Percentiles rank a stretch among this genome's conserved stretches.
Conservation (phyloP, 2,888 invertebrate species). For the Antheraea assamensis region DNA sequence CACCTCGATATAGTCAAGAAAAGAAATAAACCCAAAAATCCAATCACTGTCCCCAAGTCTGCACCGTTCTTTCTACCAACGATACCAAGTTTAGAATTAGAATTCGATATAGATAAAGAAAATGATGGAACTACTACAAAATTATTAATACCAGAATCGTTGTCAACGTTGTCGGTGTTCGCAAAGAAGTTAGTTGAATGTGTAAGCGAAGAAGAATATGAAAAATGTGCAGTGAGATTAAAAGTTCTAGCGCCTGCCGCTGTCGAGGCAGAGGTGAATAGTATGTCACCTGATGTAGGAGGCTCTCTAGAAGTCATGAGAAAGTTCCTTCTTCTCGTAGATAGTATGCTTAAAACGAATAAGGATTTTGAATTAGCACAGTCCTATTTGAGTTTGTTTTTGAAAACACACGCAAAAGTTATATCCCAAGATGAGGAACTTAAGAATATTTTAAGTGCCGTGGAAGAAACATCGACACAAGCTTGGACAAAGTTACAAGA, state of each 20-base stretch:
- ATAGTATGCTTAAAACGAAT: conserved; percentile 87
- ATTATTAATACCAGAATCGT: conserved; percentile 79
- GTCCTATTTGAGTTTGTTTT: conserved; percentile 93
- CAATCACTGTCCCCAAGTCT: conserved; percentile 90
- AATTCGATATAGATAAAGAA: conserved; percentile 87
- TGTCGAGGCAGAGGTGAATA: conserved; percentile 93
- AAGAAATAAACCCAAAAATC: conserved; percentile 94
- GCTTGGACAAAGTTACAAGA: conserved; percentile 87
- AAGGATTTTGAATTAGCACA: conserved; percentile 94
- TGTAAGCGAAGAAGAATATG: conserved; percentile 75
- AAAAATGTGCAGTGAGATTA: conserved; percentile 80
- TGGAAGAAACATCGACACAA: conserved; percentile 82
- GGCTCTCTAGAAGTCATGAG: conserved; percentile 87
- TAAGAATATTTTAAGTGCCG: conserved; percentile 75
- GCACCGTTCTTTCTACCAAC: conserved; percentile 99
- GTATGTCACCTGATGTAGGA: conserved; percentile 87
- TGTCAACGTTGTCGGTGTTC: conserved; percentile 86
- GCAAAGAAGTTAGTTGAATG: conserved; percentile 84
- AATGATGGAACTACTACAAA: conserved; percentile 71
- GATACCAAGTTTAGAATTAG: conserved; percentile 89
- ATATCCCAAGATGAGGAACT: conserved; percentile 82
- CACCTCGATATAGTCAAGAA: conserved; percentile 93
- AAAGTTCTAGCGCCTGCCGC: conserved; percentile 90
- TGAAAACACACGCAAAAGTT: conserved; percentile 88
- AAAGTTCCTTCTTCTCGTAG: conserved; percentile 89